phyloP scores from a whole-genome alignment of 2,888 invertebrate species.

The Pristionchus fissidentatus region DNA sequence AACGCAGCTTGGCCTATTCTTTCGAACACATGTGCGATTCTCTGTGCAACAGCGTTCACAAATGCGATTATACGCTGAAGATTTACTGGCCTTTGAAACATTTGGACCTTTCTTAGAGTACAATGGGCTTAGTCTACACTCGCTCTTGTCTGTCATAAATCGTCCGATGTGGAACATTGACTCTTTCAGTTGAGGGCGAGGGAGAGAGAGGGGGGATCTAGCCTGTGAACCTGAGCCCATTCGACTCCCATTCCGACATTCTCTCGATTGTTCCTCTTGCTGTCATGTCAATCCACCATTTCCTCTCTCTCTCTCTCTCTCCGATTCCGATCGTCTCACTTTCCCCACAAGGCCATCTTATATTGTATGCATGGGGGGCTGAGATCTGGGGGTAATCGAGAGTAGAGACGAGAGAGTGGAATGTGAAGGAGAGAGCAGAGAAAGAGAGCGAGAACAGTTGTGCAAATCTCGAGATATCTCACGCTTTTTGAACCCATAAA shows the following conservation, averaged over 20 bases:
- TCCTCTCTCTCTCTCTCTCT: neutral
- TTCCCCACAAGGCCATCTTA: conserved; percentile 35
- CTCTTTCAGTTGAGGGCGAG: no score
- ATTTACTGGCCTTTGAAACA: no score
- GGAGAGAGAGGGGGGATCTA: no score
- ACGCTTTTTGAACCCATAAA: neutral
- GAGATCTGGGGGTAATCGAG: conserved; percentile 23
- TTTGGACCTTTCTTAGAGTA: no score
- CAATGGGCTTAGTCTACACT: neutral
- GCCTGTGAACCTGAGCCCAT: neutral
- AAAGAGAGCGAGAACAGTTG: conserved; percentile 20
- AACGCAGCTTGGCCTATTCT: no score
- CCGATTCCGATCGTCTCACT: neutral
- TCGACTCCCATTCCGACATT: neutral
- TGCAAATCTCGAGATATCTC: conserved; percentile 1
- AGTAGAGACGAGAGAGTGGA: neutral
- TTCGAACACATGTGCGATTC: no score
- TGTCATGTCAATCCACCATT: conserved; percentile 23
- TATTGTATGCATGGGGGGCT: conserved; percentile 31
- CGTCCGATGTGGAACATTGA: no score
- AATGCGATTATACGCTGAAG: no score
- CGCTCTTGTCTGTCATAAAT: neutral
- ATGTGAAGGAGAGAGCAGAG: neutral
- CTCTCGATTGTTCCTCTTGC: conserved; percentile 25
- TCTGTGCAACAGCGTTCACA: no score